Percentiles rank a stretch among this genome's conserved stretches.
Evolutionary conservation across 2,888 invertebrate genomes (phyloP).

Genomic region (Hyles lineata): DNA sequence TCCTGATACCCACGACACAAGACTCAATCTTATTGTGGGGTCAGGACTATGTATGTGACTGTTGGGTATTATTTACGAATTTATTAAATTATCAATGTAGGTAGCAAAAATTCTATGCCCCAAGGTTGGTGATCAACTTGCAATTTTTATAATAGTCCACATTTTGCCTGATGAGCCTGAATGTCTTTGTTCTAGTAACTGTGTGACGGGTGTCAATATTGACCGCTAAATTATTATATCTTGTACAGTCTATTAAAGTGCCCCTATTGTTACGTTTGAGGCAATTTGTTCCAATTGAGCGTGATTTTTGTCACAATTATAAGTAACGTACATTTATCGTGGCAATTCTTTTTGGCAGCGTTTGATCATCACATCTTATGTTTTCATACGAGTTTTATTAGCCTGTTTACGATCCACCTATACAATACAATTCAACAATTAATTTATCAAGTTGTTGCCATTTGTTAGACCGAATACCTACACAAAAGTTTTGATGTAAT

Average conservation of each 20-base stretch:
- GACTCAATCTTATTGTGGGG: no score
- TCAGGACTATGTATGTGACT: no score
- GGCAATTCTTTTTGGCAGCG: slow-evolving; percentile 14
- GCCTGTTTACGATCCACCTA: no score
- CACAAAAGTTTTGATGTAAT: no score
- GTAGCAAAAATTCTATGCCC: no score
- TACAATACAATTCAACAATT: no score
- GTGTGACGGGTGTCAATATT: slow-evolving; percentile 2
- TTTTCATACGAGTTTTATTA: not conserved
- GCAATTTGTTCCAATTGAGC: slow-evolving; percentile 22
- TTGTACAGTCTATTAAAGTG: slow-evolving; percentile 7
- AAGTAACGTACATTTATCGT: slow-evolving; percentile 14
- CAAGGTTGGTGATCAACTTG: not conserved
- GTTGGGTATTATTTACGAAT: no score
- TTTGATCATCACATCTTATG: not conserved
- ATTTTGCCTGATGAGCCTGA: not conserved
- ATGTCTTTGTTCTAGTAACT: not conserved
- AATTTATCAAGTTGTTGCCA: no score
- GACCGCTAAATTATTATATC: slow-evolving; percentile 4
- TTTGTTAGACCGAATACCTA: no score
- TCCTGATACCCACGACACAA: no score
- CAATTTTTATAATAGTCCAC: not conserved
- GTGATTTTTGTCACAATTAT: slow-evolving; percentile 23
- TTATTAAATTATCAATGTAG: no score
- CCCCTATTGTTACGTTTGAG: slow-evolving; percentile 13